These are phyloP conservation scores for Glossosoma conforme DNA, from an alignment of 1,140 invertebrate genomes.

Conservation along the genomic window DNA sequence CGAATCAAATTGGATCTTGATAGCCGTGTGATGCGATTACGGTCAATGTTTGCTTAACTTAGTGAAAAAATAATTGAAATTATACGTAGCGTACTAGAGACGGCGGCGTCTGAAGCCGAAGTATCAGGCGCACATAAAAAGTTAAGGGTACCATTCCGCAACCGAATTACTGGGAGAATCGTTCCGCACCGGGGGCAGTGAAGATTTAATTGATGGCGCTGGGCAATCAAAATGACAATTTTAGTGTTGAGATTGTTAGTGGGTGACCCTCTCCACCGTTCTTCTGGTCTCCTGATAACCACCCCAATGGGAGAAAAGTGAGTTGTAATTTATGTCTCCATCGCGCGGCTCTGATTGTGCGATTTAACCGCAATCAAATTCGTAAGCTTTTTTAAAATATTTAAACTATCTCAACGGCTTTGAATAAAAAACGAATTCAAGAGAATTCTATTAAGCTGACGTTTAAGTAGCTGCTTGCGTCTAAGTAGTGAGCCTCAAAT, in stretches of 20 bases:
- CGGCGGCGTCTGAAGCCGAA: conserved; percentile 3
- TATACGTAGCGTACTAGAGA: conserved; percentile 16
- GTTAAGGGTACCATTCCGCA: conserved; percentile 14
- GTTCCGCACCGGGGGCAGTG: conserved; percentile 13
- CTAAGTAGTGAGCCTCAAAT: no score
- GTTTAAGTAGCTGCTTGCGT: no score
- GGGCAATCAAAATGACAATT: conserved; percentile 23
- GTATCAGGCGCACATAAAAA: conserved; percentile 18
- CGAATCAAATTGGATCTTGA: conserved; percentile 32
- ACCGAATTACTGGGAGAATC: conserved; percentile 1
- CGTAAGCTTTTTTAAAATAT: no score
- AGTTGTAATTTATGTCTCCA: no score
- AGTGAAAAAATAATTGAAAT: conserved; percentile 34
- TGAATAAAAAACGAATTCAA: no score
- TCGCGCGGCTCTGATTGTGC: no score
- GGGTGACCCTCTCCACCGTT: neutral
- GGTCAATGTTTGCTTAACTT: conserved; percentile 33
- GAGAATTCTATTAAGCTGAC: no score
- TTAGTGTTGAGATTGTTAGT: conserved; percentile 17
- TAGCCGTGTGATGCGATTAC: conserved; percentile 32
- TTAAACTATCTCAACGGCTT: no score
- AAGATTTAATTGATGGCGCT: conserved; percentile 24
- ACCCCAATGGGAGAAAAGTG: no score
- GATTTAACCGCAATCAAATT: no score
- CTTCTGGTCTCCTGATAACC: no score